These are phyloP conservation scores for Psammodynastes pulverulentus DNA, from an alignment of 2,113 vertebrate species.

Conservation along the genomic window DNA sequence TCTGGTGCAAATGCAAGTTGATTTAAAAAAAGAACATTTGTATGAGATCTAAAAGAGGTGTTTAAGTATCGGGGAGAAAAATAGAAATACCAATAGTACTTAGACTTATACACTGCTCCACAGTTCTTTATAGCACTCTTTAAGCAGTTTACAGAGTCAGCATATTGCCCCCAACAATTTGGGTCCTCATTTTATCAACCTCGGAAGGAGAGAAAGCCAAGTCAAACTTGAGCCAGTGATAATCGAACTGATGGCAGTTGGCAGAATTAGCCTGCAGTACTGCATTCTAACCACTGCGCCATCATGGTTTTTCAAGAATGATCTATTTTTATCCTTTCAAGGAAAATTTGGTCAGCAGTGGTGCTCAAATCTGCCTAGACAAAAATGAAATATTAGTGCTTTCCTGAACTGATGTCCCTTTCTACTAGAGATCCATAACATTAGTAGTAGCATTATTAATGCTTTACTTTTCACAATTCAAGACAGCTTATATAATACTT, in stretches of 20 bases:
- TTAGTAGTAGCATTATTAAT: background rate
- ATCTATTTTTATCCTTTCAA: background rate
- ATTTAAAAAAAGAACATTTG: background rate
- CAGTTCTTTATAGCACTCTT: no score
- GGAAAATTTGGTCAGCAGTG: background rate
- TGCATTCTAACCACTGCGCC: no score
- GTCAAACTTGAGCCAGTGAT: no score
- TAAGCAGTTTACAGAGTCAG: no score
- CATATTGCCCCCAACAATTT: no score
- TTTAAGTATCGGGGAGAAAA: background rate
- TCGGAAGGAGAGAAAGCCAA: no score
- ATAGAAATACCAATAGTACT: no score
- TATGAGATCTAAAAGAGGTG: background rate
- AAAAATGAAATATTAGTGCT: background rate
- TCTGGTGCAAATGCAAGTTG: background rate
- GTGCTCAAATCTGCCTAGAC: background rate
- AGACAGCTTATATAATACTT: background rate
- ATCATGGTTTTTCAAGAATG: background rate
- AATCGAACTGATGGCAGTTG: no score
- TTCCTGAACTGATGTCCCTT: background rate
- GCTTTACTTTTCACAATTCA: background rate
- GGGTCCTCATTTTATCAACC: no score
- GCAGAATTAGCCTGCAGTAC: no score
- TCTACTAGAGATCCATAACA: background rate
- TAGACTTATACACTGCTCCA: no score